These are phyloP conservation scores for Drosophila virilis DNA, from an alignment of 1,140 invertebrate species.

Conservation along the genomic window DNA sequence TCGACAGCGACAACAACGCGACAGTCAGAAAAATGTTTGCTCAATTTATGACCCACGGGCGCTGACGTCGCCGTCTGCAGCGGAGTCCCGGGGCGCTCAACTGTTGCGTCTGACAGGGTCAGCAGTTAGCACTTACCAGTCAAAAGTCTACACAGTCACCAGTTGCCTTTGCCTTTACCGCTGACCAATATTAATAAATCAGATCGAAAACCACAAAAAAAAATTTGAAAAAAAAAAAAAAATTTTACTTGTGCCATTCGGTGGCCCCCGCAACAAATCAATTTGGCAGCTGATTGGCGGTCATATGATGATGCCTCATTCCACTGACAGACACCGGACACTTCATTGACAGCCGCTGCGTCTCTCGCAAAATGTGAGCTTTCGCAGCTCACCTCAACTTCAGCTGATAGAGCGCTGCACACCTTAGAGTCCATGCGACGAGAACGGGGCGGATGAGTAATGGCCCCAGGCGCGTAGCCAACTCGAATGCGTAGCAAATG, in stretches of 20 bases:
- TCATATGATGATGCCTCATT: constrained; percentile 69
- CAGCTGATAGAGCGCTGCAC: constrained; percentile 35
- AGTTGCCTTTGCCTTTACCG: background rate
- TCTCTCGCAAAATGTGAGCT: constrained; percentile 12
- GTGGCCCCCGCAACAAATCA: constrained; percentile 40
- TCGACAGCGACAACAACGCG: constrained; percentile 47
- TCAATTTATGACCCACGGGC: constrained; percentile 66
- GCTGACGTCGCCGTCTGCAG: constrained; percentile 48
- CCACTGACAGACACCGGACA: constrained; percentile 48
- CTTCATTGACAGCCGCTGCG: constrained; percentile 49
- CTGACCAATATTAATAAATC: constrained; percentile 29
- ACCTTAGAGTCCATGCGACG: constrained; percentile 35
- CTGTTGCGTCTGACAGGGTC: constrained; percentile 29
- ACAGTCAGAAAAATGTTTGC: constrained; percentile 63
- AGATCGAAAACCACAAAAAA: constrained; percentile 3
- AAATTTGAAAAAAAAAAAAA: background rate
- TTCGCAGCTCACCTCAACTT: background rate
- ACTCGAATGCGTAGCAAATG: constrained; percentile 46
- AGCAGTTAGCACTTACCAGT: constrained; percentile 15
- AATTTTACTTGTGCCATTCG: constrained; percentile 19
- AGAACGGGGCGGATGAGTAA: constrained; percentile 66
- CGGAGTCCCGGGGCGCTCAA: background rate
- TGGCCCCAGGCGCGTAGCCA: constrained; percentile 11
- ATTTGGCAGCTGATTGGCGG: constrained; percentile 73
- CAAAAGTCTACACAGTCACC: constrained; percentile 3